Conservation (phyloP, 2,888 invertebrate genomes). For the Oeneis ivallda region DNA sequence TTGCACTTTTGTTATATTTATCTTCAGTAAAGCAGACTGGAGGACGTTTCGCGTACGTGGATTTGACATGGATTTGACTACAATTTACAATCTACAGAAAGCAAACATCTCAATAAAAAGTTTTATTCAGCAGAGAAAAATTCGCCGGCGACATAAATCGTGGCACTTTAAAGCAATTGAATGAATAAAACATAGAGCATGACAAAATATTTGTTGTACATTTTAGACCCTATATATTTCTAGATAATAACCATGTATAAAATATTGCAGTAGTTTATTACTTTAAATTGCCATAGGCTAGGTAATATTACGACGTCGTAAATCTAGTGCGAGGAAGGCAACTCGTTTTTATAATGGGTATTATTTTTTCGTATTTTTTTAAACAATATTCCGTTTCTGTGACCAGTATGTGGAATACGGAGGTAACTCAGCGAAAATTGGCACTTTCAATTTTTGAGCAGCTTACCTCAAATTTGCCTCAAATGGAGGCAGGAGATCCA, state of each 20-base stretch:
- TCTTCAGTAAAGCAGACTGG: too few relatives aligned
- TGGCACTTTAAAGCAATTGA: constrained; percentile 1
- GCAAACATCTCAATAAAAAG: not conserved
- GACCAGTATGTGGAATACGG: not conserved
- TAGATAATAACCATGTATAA: constrained; percentile 31
- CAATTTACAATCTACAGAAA: too few relatives aligned
- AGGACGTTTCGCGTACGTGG: too few relatives aligned
- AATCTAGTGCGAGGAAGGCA: constrained; percentile 28
- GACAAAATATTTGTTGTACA: constrained; percentile 20
- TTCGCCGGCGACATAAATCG: not conserved
- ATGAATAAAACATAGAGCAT: constrained; percentile 18
- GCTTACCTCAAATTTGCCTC: too few relatives aligned
- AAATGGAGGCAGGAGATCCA: too few relatives aligned
- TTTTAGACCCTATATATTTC: constrained; percentile 15
- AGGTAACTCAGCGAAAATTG: not conserved
- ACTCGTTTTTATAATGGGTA: constrained; percentile 30
- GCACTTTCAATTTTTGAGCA: not conserved
- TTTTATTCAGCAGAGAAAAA: not conserved
- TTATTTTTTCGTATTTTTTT: constrained; percentile 23
- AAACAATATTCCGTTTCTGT: not conserved
- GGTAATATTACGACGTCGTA: constrained; percentile 30
- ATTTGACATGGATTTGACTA: too few relatives aligned
- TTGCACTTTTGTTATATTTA: too few relatives aligned
- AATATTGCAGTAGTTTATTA: constrained; percentile 35
- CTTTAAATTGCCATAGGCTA: constrained; percentile 34